Evolutionary conservation across 2,797 vertebrate species (phyloP), one percentile per base, ranked within the genome.

Genomic region (Bovichtus variegatus): DNA sequence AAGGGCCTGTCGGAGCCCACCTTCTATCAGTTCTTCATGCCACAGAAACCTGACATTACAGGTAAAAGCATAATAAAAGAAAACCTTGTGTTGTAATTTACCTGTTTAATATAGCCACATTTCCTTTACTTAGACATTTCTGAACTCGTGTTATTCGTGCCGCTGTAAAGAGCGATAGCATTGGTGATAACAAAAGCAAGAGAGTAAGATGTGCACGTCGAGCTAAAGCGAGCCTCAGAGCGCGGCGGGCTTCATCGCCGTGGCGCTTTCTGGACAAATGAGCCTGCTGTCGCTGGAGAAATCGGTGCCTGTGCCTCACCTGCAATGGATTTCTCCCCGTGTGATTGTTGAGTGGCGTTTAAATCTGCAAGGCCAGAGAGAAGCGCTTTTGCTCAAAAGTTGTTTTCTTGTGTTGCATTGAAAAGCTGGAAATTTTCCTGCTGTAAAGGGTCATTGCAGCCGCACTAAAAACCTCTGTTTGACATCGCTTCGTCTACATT

Each of bases 1-100:
- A 95, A 99, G 87, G 98, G 98, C 75, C 96, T 97, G 81, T 99
- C 98, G 18, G 97, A 99, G 87, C 98, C 98, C n/a, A 97, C 97
- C 61, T 95, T 97, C 80, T 98, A 97, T 78, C 97, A 99, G 87
- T 99, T 99, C 94, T 98, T 93, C 92, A 99, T 99, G 98, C 98
- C 98, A 5, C 97, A 98, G 90, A 98, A 99, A 68, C 98, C 98
- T 12, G 98, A 98, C 89, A 99, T 99, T 79, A 97, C 97, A 96
- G 98, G 98, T 99, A 91, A 87, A 77, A 72, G 71, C 74, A 21
- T 16, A 72, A 83, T 43, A 74, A 68, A 78, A 41, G 66, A 43
- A 75, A 69, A 61, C 47, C 18, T 46, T 1, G 6, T 21, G 36
- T 21, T 46, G 9, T 18, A 16, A 49, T 78, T 54, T 25, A 4